Evolutionary conservation across 2,888 invertebrate species (phyloP).

Genomic region (Gnatocerus cornutus): DNA sequence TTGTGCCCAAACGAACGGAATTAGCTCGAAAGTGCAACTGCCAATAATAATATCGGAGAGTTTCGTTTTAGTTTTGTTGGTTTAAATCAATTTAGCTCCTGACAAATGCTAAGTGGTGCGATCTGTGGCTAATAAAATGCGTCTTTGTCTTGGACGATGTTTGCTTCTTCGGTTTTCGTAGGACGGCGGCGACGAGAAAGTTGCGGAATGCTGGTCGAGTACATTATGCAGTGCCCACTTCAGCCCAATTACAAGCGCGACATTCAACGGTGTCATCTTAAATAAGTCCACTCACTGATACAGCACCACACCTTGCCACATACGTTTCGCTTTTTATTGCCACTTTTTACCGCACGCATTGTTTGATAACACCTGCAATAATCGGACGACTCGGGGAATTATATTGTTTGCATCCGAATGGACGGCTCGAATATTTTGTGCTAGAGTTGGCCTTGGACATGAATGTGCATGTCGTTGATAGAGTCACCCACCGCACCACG

Average conservation of each 20-base stretch:
- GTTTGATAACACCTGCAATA: slow-evolving; percentile 49
- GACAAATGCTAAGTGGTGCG: slow-evolving; percentile 48
- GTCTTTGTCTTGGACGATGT: slow-evolving; percentile 18
- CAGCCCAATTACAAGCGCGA: slow-evolving; percentile 66
- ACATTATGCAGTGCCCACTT: slow-evolving; percentile 65
- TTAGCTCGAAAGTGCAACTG: slow-evolving; percentile 1
- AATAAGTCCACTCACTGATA: slow-evolving; percentile 63
- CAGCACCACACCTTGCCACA: slow-evolving; percentile 60
- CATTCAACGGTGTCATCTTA: slow-evolving; percentile 64
- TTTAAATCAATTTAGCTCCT: slow-evolving; percentile 44
- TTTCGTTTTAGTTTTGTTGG: slow-evolving; percentile 12
- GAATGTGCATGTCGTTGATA: no score
- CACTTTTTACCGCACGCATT: slow-evolving; percentile 44
- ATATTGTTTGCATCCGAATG: slow-evolving; percentile 21
- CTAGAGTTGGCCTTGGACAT: no score
- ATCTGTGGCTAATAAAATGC: slow-evolving; percentile 36
- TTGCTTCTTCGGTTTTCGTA: slow-evolving; percentile 38
- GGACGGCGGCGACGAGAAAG: slow-evolving; percentile 44
- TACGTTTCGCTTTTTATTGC: slow-evolving; percentile 49
- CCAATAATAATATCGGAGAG: neutral
- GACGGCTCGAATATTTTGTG: no score
- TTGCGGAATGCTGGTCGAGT: slow-evolving; percentile 51
- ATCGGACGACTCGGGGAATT: slow-evolving; percentile 8
- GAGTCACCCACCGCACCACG: no score
- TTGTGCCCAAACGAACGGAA: neutral